Conservation (phyloP, 1,140 invertebrate species). For the Tyrophagus putrescentiae region DNA sequence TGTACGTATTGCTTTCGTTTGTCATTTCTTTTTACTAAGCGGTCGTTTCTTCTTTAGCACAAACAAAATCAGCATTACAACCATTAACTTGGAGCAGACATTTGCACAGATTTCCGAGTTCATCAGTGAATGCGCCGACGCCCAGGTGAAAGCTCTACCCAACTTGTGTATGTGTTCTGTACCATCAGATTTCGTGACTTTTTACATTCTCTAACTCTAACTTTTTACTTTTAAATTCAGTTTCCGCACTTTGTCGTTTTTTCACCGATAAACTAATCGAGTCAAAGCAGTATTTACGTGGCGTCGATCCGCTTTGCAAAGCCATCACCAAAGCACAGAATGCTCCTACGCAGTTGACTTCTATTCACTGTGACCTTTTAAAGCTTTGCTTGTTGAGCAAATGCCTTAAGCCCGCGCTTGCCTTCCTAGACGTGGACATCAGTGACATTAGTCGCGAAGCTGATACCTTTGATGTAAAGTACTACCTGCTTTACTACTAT, state of each 20-base stretch:
- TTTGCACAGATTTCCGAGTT: constrained; percentile 56
- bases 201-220: constrained; percentile 17
- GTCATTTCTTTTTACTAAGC: constrained; percentile 1
- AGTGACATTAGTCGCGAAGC: constrained; percentile 72
- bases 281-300: constrained; percentile 52
- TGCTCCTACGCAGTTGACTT: constrained; percentile 71
- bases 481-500: constrained; percentile 86
- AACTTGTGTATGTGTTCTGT: constrained; percentile 76
- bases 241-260: constrained; percentile 30
- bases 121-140: constrained; percentile 62
- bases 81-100: constrained; percentile 34
- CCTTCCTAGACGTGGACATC: constrained; percentile 75
- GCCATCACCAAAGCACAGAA: constrained; percentile 78
- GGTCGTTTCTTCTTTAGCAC: not conserved
- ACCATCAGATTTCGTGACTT: too few species aligned
- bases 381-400: constrained; percentile 79
- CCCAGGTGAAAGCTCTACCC: constrained; percentile 66
- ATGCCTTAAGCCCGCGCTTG: constrained; percentile 76
- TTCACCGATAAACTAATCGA: constrained; percentile 61
- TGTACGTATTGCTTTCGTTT: too few species aligned
- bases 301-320: constrained; percentile 62
- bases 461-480: constrained; percentile 70
- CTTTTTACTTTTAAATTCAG: constrained; percentile 4
- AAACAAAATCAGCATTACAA: constrained; percentile 23
- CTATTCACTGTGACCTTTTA: constrained; percentile 81